These are phyloP conservation scores for Crax fasciolata DNA, from an alignment of 2,797 vertebrate species.

Conservation along the genomic window DNA sequence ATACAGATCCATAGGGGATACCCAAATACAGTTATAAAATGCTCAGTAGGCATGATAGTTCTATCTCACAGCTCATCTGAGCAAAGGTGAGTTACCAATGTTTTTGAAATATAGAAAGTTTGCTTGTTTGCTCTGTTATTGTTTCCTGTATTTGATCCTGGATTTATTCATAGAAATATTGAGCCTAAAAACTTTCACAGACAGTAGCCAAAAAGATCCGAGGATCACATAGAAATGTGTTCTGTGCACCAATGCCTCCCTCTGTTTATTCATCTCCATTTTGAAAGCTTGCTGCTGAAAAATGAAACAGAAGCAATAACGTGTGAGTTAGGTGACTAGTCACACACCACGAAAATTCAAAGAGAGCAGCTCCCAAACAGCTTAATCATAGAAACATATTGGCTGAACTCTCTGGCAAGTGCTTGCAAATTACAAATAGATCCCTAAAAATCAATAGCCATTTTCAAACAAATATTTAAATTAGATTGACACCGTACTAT, in stretches of 20 bases:
- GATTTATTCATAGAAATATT: not conserved
- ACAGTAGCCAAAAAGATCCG: not conserved
- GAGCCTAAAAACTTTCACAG: not conserved
- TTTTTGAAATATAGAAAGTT: not conserved
- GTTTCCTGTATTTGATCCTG: not conserved
- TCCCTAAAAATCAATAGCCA: constrained; percentile 12
- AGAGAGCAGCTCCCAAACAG: not conserved
- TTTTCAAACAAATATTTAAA: constrained; percentile 35
- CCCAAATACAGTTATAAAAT: not conserved
- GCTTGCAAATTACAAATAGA: not conserved
- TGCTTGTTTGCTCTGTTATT: not conserved
- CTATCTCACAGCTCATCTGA: not conserved
- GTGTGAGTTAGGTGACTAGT: not conserved
- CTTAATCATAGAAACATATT: not conserved
- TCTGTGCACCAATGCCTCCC: not conserved
- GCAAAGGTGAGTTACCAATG: not conserved
- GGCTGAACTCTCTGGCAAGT: not conserved
- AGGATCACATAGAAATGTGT: not conserved
- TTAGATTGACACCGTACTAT: not conserved
- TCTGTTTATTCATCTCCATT: not conserved
- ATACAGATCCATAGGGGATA: not conserved
- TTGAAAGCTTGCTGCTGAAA: not conserved
- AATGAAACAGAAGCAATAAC: not conserved
- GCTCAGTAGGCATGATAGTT: too few species aligned
- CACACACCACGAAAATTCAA: constrained; percentile 9